A percentile compares a stretch with the other conserved stretches of the same genome.
These are phyloP conservation scores for Serranochromis macrocephalus DNA, from an alignment of 2,113 vertebrate species.

Conservation along the genomic window DNA sequence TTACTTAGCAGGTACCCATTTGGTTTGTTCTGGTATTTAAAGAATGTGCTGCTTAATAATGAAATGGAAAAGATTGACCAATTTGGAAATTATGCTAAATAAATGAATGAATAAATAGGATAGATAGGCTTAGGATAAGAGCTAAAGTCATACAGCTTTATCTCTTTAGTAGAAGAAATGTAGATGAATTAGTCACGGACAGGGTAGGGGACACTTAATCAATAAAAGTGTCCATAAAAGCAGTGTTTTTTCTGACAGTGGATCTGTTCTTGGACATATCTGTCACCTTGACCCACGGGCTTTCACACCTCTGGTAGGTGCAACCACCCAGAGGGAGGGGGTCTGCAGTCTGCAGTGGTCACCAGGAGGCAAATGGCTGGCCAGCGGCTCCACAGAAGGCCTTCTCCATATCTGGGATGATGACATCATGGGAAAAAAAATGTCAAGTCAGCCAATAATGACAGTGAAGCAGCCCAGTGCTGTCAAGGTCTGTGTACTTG, in stretches of 20 bases:
- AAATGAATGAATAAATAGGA: not conserved
- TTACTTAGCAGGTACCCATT: conserved; percentile 75
- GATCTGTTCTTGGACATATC: conserved; percentile 69
- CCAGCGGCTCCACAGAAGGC: conserved; percentile 70
- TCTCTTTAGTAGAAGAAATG: not conserved
- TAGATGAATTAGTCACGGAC: rapidly evolving
- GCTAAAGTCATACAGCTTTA: not conserved
- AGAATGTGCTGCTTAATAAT: not conserved
- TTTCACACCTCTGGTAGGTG: conserved; percentile 46
- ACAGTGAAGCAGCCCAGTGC: conserved; percentile 64
- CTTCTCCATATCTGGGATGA: conserved; percentile 67
- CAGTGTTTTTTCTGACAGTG: conserved; percentile 48
- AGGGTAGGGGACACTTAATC: not conserved
- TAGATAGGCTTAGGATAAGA: not conserved
- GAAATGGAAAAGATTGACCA: not conserved
- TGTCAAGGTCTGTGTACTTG: conserved; percentile 64
- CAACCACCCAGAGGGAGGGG: conserved; percentile 42
- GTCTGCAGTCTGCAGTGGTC: conserved; percentile 78
- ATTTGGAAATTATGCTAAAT: not conserved
- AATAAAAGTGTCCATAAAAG: not conserved
- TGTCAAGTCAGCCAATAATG: conserved; percentile 36
- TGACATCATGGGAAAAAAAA: conserved; percentile 18
- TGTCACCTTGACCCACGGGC: conserved; percentile 65
- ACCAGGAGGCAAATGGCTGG: conserved; percentile 52
- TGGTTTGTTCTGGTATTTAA: not conserved